Evolutionary conservation across 1,140 invertebrate genomes (phyloP).

Genomic region (Anoplolepis gracilipes): DNA sequence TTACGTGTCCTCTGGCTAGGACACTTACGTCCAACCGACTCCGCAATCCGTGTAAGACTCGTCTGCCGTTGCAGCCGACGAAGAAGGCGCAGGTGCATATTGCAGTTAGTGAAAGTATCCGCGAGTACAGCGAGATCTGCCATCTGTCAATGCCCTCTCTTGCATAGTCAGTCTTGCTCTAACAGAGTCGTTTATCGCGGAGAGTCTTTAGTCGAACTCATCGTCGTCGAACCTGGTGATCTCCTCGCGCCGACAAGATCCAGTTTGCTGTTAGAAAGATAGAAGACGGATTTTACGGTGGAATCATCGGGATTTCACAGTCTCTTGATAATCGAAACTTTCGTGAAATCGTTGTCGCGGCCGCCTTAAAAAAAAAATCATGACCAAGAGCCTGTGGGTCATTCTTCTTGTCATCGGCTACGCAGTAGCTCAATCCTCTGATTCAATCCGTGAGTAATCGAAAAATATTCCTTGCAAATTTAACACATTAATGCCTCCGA

Average conservation of each 20-base stretch:
- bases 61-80: constrained; percentile 62
- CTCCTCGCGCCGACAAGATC: background rate
- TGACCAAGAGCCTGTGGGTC: background rate
- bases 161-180: constrained; percentile 72
- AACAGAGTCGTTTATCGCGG: constrained; percentile 68
- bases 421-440: constrained; percentile 66
- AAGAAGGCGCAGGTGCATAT: constrained; percentile 74
- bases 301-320: background rate
- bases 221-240: background rate
- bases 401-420: constrained; percentile 59
- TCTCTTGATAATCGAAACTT: background rate
- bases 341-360: background rate
- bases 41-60: constrained; percentile 43
- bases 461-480: background rate
- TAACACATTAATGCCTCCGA: background rate
- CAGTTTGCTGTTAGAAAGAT: background rate
- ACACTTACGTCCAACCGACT: constrained; percentile 54
- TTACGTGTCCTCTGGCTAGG: background rate
- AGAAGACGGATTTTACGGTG: background rate
- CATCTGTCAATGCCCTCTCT: constrained; percentile 81
- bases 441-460: constrained; percentile 73
- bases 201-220: constrained; percentile 38
- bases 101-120: constrained; percentile 82
- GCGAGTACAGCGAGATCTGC: constrained; percentile 73
- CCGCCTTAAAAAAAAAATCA: constrained; percentile 19